Base-by-base conservation (phyloP, 2,888 invertebrate genomes). In the Ormyrus labotus region DNA sequence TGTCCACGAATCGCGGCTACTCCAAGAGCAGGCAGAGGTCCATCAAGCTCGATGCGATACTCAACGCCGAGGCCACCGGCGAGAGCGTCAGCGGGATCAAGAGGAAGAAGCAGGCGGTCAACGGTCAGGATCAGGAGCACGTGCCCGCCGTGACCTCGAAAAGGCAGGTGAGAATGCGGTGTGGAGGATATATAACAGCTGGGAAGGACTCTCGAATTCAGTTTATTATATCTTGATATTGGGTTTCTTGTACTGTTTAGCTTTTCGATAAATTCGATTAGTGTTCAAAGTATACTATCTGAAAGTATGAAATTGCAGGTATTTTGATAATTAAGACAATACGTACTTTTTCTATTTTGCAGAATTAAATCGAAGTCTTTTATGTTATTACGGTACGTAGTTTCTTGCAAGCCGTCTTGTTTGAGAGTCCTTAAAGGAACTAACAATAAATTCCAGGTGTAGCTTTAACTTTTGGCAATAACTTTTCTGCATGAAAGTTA, bases 1-100 rank as follows among this genome's bases (percentile, higher is more conserved):
- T 96, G 7, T 95, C 95, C 0, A 95, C 95, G 5, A 96, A 96
- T 10, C 95, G 95, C 90, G 96, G 96, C 0, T 96, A 95, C 86
- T 88, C 90, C 1, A 90, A 90, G 57, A 86, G 89, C 4, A 85
- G 90, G 34, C 90, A 91, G 81, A 87, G 92, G 65, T 91, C 92
- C 3, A 88, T 92, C n/a, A 89, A 90, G 69, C 83, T 91, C 61
- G 90, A 90, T 55, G 68, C 87, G 0, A 19, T 68, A 7, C 13
- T 63, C 11, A 6, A 34, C 34, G 51, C 67, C 5, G 55, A 61
- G 0, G 7, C 7, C 45, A 70, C 84, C 84, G 45, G 48, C 84
- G 88, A 51, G 45, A 61, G 83, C 5, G 74, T 87, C 87, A 10
- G 79, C 61, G 72, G 55, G 48, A 68, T 87, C 87, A 10, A 80